Conservation (phyloP, 1,140 invertebrate species). For the Parapsyche elsis region DNA sequence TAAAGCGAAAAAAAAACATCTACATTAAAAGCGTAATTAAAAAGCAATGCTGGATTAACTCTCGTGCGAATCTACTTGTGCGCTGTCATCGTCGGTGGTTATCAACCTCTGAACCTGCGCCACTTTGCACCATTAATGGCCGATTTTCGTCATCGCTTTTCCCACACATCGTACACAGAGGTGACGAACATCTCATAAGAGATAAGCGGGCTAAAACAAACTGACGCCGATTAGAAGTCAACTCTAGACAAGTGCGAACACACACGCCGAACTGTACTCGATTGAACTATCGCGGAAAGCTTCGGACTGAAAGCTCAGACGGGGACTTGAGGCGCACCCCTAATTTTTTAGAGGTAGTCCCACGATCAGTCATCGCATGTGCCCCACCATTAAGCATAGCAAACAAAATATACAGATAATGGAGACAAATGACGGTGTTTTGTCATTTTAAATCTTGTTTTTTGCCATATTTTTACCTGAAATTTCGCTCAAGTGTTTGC, state of each 20-base stretch:
- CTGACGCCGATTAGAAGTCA: neutral
- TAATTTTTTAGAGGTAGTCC: constrained; percentile 5
- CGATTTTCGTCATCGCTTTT: neutral
- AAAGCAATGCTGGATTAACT: constrained; percentile 23
- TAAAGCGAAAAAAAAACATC: neutral
- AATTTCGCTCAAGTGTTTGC: neutral
- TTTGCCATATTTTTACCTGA: neutral
- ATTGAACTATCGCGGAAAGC: neutral
- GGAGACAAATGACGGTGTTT: constrained; percentile 21
- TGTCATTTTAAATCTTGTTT: constrained; percentile 10
- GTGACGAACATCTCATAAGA: neutral
- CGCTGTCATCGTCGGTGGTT: constrained; percentile 8
- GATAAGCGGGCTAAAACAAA: neutral
- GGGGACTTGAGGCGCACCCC: neutral
- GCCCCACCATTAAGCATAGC: neutral
- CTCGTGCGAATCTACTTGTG: constrained; percentile 4
- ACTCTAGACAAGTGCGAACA: neutral
- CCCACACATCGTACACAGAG: neutral
- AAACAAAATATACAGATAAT: constrained; percentile 27
- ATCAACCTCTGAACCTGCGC: neutral
- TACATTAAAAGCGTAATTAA: constrained; percentile 10
- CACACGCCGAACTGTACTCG: neutral
- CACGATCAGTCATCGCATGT: constrained; percentile 18
- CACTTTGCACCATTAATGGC: neutral
- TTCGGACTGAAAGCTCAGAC: neutral